Conservation (phyloP, 2,113 vertebrate species). For the Trachemys scripta region DNA sequence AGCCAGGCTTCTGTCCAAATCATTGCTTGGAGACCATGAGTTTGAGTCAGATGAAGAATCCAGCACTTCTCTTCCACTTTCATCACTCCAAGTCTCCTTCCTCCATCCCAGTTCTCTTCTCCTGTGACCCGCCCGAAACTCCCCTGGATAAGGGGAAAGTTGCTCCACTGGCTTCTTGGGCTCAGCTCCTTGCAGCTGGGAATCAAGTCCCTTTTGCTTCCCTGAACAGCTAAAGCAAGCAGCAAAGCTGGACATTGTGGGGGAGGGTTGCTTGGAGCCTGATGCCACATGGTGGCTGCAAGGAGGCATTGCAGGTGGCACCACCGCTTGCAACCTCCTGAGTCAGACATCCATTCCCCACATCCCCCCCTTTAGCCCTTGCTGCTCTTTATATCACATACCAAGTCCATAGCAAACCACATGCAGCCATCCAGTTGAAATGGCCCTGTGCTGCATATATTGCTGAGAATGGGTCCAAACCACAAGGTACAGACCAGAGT, state of each 20-base stretch:
- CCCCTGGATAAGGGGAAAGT: neutral
- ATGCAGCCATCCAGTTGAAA: neutral
- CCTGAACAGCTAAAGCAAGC: neutral
- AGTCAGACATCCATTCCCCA: neutral
- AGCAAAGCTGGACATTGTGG: neutral
- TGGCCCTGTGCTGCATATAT: neutral
- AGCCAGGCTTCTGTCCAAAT: neutral
- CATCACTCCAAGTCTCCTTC: neutral
- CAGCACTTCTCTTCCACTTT: neutral
- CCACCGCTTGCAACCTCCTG: neutral
- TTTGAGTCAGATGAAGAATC: neutral
- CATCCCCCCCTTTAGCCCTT: neutral
- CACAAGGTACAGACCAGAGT: neutral
- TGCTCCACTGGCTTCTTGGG: neutral
- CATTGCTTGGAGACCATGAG: neutral
- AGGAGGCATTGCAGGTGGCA: neutral
- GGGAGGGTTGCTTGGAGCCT: neutral
- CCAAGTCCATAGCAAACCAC: neutral
- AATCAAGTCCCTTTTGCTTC: neutral
- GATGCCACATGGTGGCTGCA: neutral
- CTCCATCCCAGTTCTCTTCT: neutral
- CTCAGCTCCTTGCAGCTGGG: neutral
- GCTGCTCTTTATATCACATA: neutral
- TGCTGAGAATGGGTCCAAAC: accelerated
- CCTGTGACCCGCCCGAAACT: neutral